phyloP scores from a whole-genome alignment of 2,113 vertebrate genomes.

The Oplegnathus fasciatus region DNA sequence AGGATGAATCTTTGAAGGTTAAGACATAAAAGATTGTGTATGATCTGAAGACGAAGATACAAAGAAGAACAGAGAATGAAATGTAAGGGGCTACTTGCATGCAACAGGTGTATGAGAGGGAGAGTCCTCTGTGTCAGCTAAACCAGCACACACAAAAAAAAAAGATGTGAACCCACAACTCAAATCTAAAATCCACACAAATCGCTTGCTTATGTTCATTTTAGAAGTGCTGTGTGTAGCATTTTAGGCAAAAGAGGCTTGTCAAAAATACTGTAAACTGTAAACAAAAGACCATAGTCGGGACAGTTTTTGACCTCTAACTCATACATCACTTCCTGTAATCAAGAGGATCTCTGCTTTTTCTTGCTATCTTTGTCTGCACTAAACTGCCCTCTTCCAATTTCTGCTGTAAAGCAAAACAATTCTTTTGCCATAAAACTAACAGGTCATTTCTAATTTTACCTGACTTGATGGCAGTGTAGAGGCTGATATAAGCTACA shows the following conservation, averaged over 20 bases:
- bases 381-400: not conserved
- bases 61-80: slow-evolving; percentile 32
- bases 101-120: slow-evolving; percentile 69
- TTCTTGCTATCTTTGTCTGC: not conserved
- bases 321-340: not conserved
- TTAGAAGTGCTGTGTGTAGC: slow-evolving; percentile 52
- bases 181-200: slow-evolving; percentile 33
- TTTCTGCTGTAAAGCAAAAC: not conserved
- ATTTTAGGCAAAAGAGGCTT: not conserved
- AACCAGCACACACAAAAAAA: slow-evolving; percentile 55
- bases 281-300: not conserved
- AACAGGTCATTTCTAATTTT: too few relatives aligned
- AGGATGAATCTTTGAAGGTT: slow-evolving; percentile 26
- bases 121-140: slow-evolving; percentile 79
- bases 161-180: slow-evolving; percentile 33
- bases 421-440: not conserved
- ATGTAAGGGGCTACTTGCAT: slow-evolving; percentile 77
- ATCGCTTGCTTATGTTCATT: slow-evolving; percentile 13
- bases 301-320: not conserved
- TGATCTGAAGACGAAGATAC: slow-evolving; percentile 3
- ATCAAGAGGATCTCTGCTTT: not conserved
- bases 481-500: not conserved
- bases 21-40: not conserved
- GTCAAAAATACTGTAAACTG: not conserved
- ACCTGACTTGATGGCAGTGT: not conserved